Evolutionary conservation across 2,113 vertebrate genomes (phyloP).

Genomic region (Muntiacus reevesi): DNA sequence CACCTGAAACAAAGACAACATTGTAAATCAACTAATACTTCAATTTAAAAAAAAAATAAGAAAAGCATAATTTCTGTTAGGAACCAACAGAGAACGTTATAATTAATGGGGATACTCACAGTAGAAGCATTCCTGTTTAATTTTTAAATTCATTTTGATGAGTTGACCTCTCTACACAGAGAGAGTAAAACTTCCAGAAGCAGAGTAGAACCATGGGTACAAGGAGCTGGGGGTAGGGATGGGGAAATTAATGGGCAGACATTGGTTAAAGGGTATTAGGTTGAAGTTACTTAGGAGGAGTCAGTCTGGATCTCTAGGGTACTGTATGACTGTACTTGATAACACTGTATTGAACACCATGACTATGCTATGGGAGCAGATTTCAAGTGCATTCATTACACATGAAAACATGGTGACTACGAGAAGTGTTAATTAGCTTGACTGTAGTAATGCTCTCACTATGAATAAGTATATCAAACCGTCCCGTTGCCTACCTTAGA

Average conservation of each 20-base stretch:
- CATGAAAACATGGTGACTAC: too few relatives aligned
- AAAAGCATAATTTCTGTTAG: background rate
- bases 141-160: slow-evolving; percentile 14
- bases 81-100: background rate
- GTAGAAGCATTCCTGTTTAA: background rate
- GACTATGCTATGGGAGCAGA: background rate
- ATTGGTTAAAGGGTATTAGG: background rate
- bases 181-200: background rate
- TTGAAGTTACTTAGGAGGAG: background rate
- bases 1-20: background rate
- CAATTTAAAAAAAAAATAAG: background rate
- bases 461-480: background rate
- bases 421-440: background rate
- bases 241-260: background rate
- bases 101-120: background rate
- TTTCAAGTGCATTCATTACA: background rate
- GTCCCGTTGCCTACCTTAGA: background rate
- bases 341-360: background rate
- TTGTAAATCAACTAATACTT: background rate
- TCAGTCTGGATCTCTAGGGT: background rate
- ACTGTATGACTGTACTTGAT: background rate
- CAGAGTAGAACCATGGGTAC: background rate
- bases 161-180: background rate
- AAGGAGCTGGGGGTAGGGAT: background rate
- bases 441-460: background rate